phyloP scores from a whole-genome alignment of 2,113 vertebrate species.

The Heterotilapia buettikoferi region DNA sequence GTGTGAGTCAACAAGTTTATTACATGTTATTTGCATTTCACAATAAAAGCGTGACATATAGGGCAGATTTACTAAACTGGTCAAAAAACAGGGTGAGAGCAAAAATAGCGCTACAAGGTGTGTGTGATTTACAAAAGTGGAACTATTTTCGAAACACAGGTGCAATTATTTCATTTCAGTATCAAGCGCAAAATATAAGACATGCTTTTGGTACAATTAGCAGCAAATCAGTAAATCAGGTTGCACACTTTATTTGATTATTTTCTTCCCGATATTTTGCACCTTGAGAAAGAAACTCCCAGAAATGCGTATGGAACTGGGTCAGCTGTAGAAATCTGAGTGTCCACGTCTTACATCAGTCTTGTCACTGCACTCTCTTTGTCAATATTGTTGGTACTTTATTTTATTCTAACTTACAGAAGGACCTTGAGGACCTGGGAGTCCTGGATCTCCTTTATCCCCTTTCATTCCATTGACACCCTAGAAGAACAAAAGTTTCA shows the following conservation, averaged over 20 bases:
- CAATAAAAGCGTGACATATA: neutral
- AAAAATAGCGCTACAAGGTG: neutral
- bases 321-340: neutral
- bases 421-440: constrained; percentile 87
- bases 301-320: neutral
- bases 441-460: constrained; percentile 88
- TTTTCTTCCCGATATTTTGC: accelerated
- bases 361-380: neutral
- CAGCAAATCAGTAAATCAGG: neutral
- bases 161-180: accelerated
- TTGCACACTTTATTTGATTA: neutral
- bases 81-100: neutral
- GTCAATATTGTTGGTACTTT: neutral
- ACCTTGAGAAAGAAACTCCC: neutral
- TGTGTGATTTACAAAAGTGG: neutral
- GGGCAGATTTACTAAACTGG: neutral
- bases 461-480: constrained; percentile 89
- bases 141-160: neutral
- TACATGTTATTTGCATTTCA: neutral
- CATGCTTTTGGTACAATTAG: neutral
- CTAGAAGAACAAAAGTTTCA: constrained; percentile 52
- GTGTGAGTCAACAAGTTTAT: neutral
- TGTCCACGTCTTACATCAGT: neutral
- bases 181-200: neutral
- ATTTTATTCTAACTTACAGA: constrained; percentile 77